Base-by-base conservation (phyloP, 2,888 invertebrate species). In the Campopleginae sp. region DNA sequence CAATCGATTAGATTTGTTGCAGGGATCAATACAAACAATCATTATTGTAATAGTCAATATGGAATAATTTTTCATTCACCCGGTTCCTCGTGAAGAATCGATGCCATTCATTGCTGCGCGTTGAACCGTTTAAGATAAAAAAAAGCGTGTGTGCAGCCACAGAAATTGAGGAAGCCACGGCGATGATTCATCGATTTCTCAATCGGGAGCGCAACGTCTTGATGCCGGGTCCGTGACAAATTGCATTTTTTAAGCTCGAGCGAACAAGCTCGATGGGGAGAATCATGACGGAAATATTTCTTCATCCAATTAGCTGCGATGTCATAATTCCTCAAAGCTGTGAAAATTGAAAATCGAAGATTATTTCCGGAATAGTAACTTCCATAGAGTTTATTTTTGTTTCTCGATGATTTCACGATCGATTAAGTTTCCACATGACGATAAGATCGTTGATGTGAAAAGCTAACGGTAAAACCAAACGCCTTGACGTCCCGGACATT, bases 1-100 rank as follows among this genome's bases (percentile, higher is more conserved):
- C 78, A 63, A 79, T 82, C 78, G 75, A 82, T 79, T 81, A 44
- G 61, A 77, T 72, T 84, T 66, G 51, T 76, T 80, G 58, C 48
- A 54, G 10, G 12, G 12, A 68, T 23, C 27, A 77, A 65, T 48
- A 54, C 68, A 75, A 81, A 70, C 61, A 68, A 23, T 61, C 81
- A 63, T 81, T 81, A 63, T 81, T 81, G 76, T 70, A 14, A 46
- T 38, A 58, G 46, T 48, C 44, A 33, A 70, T 33, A 61, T 38
- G 23, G 42, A 70, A 58, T 78, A 70, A 61, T 79, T 61, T 79
- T 78, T 78, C 48, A 70, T 61, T 61, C 19, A 23, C 8, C 14
- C 23, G 33, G 19, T 33, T 61, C 33, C 61, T 33, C 23, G 48
- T 46, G 51, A 65, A 19, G 10, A 27, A 33, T 70, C 44, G 23